A percentile compares a stretch with the other conserved stretches of the same genome.
Evolutionary conservation across 2,113 vertebrate species (phyloP).

Genomic region (Scartelaos histophorus): DNA sequence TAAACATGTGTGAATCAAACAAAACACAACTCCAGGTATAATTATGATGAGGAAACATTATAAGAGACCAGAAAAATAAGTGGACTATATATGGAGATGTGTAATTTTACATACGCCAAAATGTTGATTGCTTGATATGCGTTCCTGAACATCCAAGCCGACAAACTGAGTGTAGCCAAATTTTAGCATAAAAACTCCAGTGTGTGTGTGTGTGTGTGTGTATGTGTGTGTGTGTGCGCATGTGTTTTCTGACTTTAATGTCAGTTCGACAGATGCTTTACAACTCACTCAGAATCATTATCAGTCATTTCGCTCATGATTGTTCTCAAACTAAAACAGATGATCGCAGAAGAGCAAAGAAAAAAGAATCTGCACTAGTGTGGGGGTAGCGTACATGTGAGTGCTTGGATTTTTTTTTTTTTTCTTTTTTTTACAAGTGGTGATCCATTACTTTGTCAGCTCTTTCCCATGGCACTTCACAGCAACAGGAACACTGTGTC

Average conservation of each 20-base stretch:
- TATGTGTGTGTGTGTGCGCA: not conserved
- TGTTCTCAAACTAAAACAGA: conserved; percentile 17
- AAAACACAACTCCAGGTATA: too few species aligned
- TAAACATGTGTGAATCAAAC: too few species aligned
- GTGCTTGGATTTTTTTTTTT: conserved; percentile 17
- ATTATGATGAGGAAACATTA: too few species aligned
- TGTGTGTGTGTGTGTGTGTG: not conserved
- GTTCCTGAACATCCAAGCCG: not conserved
- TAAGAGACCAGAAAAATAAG: too few species aligned
- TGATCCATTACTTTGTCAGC: conserved; percentile 68
- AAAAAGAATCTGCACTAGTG: conserved; percentile 6
- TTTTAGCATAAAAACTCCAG: not conserved
- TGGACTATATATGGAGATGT: too few species aligned
- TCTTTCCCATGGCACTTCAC: conserved; percentile 60
- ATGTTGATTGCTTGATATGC: not conserved
- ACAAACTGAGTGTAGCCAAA: not conserved
- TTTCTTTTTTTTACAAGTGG: conserved; percentile 33
- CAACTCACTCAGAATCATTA: conserved; percentile 36
- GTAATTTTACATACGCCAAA: not conserved
- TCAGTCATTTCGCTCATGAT: conserved; percentile 42
- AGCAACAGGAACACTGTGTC: conserved; percentile 56
- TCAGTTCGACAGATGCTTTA: conserved; percentile 49
- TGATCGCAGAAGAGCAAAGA: not conserved
- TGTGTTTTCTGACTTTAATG: conserved; percentile 41
- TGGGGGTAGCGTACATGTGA: conserved; percentile 22